Conservation (phyloP, 2,113 vertebrate species). For the Gracilinanus agilis region DNA sequence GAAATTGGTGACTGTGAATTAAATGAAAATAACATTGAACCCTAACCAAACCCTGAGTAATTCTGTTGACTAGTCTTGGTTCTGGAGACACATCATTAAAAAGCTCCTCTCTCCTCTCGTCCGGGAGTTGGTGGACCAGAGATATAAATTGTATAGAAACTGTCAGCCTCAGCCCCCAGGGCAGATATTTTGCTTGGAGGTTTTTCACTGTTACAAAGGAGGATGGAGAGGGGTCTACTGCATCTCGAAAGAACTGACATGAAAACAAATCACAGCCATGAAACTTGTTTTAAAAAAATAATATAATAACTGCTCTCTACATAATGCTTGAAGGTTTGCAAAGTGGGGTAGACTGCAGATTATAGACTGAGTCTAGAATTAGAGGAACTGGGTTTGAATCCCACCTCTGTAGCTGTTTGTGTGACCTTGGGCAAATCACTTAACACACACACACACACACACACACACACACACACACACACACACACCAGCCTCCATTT, state of each 20-base stretch:
- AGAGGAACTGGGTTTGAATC: not conserved
- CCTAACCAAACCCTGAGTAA: not conserved
- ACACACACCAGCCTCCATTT: not conserved
- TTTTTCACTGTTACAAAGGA: not conserved
- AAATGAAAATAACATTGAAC: not conserved
- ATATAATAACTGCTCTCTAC: not conserved
- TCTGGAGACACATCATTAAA: not conserved
- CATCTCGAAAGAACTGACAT: not conserved
- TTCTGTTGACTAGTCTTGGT: not conserved
- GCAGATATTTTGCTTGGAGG: not conserved
- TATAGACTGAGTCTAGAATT: not conserved
- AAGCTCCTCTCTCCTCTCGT: not conserved
- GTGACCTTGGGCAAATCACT: not conserved
- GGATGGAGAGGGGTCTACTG: not conserved
- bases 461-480: not conserved
- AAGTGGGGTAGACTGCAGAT: not conserved
- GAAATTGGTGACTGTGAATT: not conserved
- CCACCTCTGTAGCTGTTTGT: not conserved
- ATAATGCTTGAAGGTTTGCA: not conserved
- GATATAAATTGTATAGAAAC: not conserved
- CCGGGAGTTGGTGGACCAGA: not conserved
- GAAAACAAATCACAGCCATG: not conserved
- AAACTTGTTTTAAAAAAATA: not conserved
- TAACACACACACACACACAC: not conserved
- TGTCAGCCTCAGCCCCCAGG: not conserved